Base-by-base conservation (phyloP, 2,888 invertebrate species). In the Athalia cordata region DNA sequence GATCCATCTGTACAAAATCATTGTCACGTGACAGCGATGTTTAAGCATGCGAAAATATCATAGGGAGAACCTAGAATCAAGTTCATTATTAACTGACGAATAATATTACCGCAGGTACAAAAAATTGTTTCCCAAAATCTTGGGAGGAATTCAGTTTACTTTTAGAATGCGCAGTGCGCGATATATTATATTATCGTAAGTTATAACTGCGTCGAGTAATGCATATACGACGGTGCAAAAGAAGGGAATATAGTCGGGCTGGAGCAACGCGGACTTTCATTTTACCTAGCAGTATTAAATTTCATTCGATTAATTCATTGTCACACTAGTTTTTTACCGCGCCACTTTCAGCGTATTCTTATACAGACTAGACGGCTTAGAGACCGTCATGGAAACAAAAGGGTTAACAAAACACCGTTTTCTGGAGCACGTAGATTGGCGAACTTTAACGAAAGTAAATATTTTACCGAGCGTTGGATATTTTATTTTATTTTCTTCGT, bases 401-500 rank as follows among this genome's bases (percentile, higher is more conserved):
- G 15, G 50, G 7, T 70, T 11, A 57, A 62, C 62, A 47, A 57
- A n/a, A 59, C 57, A 57, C 45, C 9, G 59, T 47, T 13, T 70
- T 45, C 13, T 72, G 59, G 57, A 9, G 5, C 47, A 57, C 45
- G 11, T 11, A 68, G 59, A 59, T 72, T 59, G 47, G 8, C 45
- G 45, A 59, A 59, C 13, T 59, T 72, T 72, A 72, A 13, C 47
- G 45, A 72, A 72, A 59, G 72, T 72, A 47, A 72, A 72, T 72
- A 59, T 72, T 72, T 59, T 47, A 49, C 43, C n/a, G 4, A 72
- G 29, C 29, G 8, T 47, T 45, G 45, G 47, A 13, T 55, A 9
- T 55, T 55, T 55, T 55, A n/a, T 29, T 29, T 29, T 29, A 0
- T 29, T 29, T 29, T 29, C 29, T 29, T 29, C 2, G 2, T 29